Evolutionary conservation across 2,113 vertebrate species (phyloP).

Genomic region (Heterochromis multidens): DNA sequence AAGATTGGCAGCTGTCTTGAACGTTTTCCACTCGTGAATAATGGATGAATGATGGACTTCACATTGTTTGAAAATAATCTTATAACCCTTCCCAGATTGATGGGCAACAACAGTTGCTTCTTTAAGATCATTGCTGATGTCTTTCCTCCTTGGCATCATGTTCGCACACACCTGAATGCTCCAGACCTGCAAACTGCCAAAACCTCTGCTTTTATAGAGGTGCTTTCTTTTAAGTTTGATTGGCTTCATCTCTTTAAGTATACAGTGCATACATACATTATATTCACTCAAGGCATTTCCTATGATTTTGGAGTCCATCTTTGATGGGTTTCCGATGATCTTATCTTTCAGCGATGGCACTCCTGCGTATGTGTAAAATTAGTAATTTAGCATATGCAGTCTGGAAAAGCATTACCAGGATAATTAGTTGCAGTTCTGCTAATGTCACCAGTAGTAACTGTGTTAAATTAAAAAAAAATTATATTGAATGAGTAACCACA

Average conservation of each 20-base stretch:
- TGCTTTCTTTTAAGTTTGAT: neutral
- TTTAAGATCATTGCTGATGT: neutral
- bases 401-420: neutral
- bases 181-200: neutral
- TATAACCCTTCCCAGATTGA: neutral
- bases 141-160: no score
- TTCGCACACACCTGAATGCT: neutral
- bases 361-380: neutral
- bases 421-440: neutral
- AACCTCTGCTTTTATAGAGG: neutral
- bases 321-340: neutral
- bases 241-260: no score
- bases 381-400: neutral
- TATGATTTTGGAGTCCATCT: neutral
- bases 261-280: neutral
- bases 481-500: neutral
- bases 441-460: neutral
- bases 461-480: neutral
- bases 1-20: neutral
- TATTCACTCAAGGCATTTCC: neutral
- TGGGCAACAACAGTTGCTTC: neutral
- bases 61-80: neutral
- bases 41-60: neutral
- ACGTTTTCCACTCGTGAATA: neutral
- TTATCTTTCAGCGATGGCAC: neutral